These are phyloP conservation scores for Hydractinia echinata DNA, from an alignment of 30 jellyfish, hydroid and myxozoan species.

Conservation along the genomic window DNA sequence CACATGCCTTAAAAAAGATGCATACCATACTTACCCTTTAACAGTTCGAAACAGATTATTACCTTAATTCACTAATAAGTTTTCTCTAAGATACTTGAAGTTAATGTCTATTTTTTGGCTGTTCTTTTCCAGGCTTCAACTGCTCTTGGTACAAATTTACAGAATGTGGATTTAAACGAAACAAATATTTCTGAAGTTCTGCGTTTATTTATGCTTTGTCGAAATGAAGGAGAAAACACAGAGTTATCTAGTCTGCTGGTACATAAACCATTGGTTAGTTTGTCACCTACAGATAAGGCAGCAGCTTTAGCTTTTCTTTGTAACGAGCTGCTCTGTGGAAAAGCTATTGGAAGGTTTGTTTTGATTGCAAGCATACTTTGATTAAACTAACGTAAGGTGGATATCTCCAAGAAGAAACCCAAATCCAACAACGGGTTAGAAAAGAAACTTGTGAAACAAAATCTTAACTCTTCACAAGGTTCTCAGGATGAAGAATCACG, in stretches of 20 bases:
- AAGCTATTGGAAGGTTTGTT: slow-evolving; percentile 75
- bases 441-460: slow-evolving; percentile 29
- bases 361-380: too few species aligned
- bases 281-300: slow-evolving; percentile 82
- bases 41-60: neutral
- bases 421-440: slow-evolving; percentile 27
- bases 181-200: slow-evolving; percentile 82
- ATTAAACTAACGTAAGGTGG: slow-evolving; percentile 28
- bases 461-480: slow-evolving; percentile 7
- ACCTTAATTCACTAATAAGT: neutral
- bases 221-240: slow-evolving; percentile 61
- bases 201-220: slow-evolving; percentile 65
- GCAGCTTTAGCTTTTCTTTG: slow-evolving; percentile 81
- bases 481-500: slow-evolving; percentile 44
- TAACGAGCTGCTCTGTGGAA: slow-evolving; percentile 89
- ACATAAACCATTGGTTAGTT: slow-evolving; percentile 67
- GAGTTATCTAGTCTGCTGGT: slow-evolving; percentile 52
- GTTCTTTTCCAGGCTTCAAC: slow-evolving; percentile 52
- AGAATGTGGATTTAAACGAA: slow-evolving; percentile 72
- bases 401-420: slow-evolving; percentile 46
- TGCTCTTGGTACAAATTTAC: slow-evolving; percentile 62
- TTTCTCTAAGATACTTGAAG: neutral
- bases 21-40: neutral
- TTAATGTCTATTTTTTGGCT: neutral
- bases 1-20: neutral